Base-by-base conservation (phyloP, 1,140 invertebrate genomes). In the Solenopsis fugax region DNA sequence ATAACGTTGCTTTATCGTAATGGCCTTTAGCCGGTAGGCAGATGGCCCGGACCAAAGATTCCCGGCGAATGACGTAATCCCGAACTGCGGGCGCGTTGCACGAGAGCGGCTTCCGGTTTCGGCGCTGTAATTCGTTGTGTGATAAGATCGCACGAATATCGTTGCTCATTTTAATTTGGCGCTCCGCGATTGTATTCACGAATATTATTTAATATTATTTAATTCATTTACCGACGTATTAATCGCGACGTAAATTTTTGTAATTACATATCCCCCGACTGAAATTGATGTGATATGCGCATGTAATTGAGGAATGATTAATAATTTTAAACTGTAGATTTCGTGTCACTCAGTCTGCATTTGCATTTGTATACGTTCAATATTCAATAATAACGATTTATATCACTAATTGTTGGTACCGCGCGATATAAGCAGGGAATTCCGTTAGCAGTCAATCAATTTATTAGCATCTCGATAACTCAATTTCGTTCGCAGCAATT, bases 1-100 rank as follows among this genome's bases (percentile, higher is more conserved):
- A 93, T 94, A 93, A 94, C 91, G 86, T 85, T 85, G 88, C 80
- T 92, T 93, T 92, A 93, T 87, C 90, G 60, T 52, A 90, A 88
- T 88, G 81, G 80, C 69, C 85, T 72, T 18, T 72, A 48, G 56
- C 65, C 65, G 73, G 72, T 64, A 80, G 84, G 85, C 87, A 88
- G 84, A 88, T 72, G 73, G 65, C 1, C 48, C 21, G 54, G 24
- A 48, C 13, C 34, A 69, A 67, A 86, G 64, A 73, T 72, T 82
- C n/a, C n/a, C 29, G 67, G 37, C 50, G 37, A 82, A 82, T 73
- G 54, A 60, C 18, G 54, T 16, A 37, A 60, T 73, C 58, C 24
- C 21, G 67, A 72, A 16, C 54, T 48, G 50, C 76, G 16, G 45
- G 24, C 45, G 21, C 64, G 48, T 69, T 54, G 52, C 34, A 18